Percentiles rank a stretch among this genome's conserved stretches.
phyloP scores from a whole-genome alignment of 2,888 invertebrate genomes.

The Lycocerus yunnanus region DNA sequence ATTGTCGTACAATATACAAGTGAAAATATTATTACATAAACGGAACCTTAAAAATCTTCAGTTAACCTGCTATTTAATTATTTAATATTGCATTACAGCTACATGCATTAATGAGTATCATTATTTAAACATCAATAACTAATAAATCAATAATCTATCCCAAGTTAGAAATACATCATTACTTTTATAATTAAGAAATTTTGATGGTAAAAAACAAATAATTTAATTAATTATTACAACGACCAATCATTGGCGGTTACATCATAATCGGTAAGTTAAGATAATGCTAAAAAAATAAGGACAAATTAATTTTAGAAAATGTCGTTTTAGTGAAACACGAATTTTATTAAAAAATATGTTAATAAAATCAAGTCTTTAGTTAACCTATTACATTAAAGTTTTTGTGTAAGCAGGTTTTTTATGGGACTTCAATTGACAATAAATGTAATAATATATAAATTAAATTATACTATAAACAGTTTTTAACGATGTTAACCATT shows the following conservation, averaged over 20 bases:
- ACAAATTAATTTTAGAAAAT: not conserved
- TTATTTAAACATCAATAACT: not conserved
- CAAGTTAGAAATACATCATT: not conserved
- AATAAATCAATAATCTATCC: constrained; percentile 2
- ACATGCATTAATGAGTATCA: constrained; percentile 2
- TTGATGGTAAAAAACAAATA: not conserved
- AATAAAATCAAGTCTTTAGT: not conserved
- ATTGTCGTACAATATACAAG: constrained; percentile 9
- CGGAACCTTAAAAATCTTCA: not conserved
- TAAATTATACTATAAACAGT: not conserved
- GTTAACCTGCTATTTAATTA: constrained; percentile 7
- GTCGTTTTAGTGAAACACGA: not conserved
- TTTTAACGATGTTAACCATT: not conserved
- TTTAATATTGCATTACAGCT: not conserved
- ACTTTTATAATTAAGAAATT: not conserved
- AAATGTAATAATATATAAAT: not conserved
- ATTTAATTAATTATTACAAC: not conserved
- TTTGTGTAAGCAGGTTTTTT: not conserved
- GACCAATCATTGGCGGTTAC: not conserved
- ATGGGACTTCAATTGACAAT: not conserved
- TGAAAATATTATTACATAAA: constrained; percentile 12
- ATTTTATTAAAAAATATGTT: not conserved
- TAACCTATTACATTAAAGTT: not conserved
- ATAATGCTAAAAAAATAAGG: not conserved
- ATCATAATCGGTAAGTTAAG: not conserved